Percentiles rank a stretch among this genome's conserved stretches.
Conservation (phyloP, 2,113 vertebrate species). For the Ahaetulla prasina region DNA sequence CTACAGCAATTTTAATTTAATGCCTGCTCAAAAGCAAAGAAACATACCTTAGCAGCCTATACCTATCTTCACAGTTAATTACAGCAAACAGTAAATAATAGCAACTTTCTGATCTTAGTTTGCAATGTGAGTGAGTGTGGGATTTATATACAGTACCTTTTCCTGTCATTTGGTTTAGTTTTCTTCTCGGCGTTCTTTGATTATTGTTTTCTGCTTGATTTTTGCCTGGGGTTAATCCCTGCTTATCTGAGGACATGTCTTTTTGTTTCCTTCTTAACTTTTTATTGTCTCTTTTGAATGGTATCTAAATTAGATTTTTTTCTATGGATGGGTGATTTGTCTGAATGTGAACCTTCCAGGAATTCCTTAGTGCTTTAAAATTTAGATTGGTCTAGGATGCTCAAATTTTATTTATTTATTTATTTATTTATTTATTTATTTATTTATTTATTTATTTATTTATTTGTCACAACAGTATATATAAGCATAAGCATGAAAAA, state of each 20-base stretch:
- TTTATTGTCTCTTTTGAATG: neutral
- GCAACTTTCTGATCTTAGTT: neutral
- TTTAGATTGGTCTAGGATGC: neutral
- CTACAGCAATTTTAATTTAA: neutral
- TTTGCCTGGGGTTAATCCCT: neutral
- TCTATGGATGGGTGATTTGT: neutral
- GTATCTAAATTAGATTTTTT: neutral
- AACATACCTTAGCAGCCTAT: neutral
- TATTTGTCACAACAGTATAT: too few species aligned
- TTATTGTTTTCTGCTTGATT: neutral
- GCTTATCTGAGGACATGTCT: neutral
- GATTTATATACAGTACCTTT: neutral
- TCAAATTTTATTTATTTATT: too few species aligned
- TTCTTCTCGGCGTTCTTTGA: neutral
- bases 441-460: too few species aligned
- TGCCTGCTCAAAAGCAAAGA: neutral
- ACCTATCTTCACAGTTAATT: neutral
- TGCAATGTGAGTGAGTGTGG: neutral
- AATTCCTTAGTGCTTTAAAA: neutral
- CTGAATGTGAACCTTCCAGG: neutral
- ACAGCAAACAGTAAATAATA: neutral
- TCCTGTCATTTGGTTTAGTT: neutral
- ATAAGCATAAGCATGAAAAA: too few species aligned
- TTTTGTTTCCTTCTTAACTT: neutral
- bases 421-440: too few species aligned